Evolutionary conservation across 2,113 vertebrate genomes (phyloP), one percentile per base, ranked within the genome.

Genomic region (Rhinolophus sinicus): DNA sequence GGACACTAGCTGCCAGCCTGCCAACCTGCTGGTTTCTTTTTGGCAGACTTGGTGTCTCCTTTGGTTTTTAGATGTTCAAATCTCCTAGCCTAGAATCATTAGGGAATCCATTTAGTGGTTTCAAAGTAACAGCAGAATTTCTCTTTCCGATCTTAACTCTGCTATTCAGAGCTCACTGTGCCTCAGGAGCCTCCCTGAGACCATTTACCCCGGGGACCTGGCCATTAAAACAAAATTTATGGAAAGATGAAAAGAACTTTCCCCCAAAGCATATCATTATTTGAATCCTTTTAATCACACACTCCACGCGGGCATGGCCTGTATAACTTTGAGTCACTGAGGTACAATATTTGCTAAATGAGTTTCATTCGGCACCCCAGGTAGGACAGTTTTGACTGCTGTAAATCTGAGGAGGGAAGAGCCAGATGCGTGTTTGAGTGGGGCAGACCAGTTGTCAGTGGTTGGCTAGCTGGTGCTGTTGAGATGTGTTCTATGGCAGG

Each of bases 51-150:
- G 80, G 77, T 97, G 96, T 98, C 96, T 96, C 98, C 98, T 98
- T 94, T 98, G 94, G 97, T 98, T 98, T 96, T 96, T 65, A 95
- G 97, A 94, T 96, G 96, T 95, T 97, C 95, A 82, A 96, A 98
- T 82, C 77, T 94, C 92, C 93, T 64, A 88, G 54, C 93, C 97
- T 93, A 98, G 98, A 97, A 98, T 96, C 95, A 97, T 70, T 94
- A 96, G 76, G 86, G 93, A 94, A 83, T 95, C 94, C 97, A 98
- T 93, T 98, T 97, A 96, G 97, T 93, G 97, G 93, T 93, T 97
- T 97, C 93, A 75, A 93, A 97, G 96, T 97, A 97, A 96, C 95
- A 83, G 96, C 95, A 97, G 91, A 95, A 90, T 97, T 97, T 96
- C 73, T 91, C 87, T 78, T 96, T 97, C 89, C 11, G 40, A 91